phyloP scores from a whole-genome alignment of 2,888 invertebrate species.

The Brachypterus glaber region DNA sequence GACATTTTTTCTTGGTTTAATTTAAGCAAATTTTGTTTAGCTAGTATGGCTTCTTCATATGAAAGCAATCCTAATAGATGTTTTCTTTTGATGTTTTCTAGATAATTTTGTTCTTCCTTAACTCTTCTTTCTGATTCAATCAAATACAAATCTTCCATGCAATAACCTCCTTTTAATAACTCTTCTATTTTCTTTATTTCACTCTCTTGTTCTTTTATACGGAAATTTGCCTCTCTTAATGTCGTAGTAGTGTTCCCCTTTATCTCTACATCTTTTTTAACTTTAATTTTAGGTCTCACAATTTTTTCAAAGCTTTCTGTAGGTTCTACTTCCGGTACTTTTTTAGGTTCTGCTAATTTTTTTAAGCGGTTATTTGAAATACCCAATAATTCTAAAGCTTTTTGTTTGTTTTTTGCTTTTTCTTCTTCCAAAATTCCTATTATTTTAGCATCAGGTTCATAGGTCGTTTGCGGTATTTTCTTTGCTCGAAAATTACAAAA shows the following conservation, averaged over 20 bases:
- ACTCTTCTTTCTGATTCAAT: conserved; percentile 42
- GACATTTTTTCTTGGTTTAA: conserved; percentile 45
- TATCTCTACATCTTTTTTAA: conserved; percentile 28
- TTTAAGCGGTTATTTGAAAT: conserved; percentile 10
- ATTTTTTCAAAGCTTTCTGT: conserved; percentile 13
- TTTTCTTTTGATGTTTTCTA: conserved; percentile 49
- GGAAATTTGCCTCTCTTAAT: conserved; percentile 45
- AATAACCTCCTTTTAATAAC: conserved; percentile 42
- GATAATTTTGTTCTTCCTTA: conserved; percentile 42
- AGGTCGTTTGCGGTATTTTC: conserved; percentile 21
- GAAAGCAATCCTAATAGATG: conserved; percentile 50
- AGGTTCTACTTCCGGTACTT: conserved; percentile 7
- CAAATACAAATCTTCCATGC: conserved; percentile 39
- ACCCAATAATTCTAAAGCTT: conserved; percentile 24
- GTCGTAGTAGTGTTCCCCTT: conserved; percentile 46
- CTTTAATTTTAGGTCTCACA: conserved; percentile 10
- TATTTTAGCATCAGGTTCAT: conserved; percentile 23
- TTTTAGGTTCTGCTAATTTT: conserved; percentile 8
- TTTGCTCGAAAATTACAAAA: conserved; percentile 13
- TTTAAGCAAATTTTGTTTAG: conserved; percentile 44
- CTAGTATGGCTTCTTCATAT: conserved; percentile 50
- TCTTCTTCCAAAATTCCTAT: conserved; percentile 20
- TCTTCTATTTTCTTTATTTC: conserved; percentile 47
- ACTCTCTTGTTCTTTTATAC: conserved; percentile 41
- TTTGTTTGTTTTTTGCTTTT: conserved; percentile 24